Conservation (phyloP, 1,140 invertebrate species). For the Plectrocnemia conspersa region DNA sequence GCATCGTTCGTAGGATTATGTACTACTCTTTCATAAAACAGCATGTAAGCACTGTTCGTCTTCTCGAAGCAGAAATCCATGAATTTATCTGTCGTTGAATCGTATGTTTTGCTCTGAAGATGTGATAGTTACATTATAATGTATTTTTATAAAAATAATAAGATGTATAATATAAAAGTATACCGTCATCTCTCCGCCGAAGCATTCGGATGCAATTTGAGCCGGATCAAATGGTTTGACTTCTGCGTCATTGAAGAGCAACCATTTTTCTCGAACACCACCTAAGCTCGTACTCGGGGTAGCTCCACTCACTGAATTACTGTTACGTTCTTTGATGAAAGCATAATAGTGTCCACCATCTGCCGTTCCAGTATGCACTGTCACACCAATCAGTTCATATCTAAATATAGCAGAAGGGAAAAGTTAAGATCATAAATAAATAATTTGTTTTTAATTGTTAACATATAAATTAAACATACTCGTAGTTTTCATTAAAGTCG, state of each 20-base stretch:
- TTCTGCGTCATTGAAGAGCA: conserved; percentile 93
- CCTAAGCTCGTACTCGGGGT: conserved; percentile 27
- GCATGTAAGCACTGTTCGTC: conserved; percentile 95
- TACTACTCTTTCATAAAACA: conserved; percentile 83
- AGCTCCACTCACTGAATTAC: conserved; percentile 41
- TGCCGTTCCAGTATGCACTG: conserved; percentile 93
- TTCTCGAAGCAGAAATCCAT: conserved; percentile 97
- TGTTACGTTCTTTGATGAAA: conserved; percentile 83
- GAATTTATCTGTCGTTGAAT: conserved; percentile 92
- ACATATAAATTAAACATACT: conserved; percentile 37
- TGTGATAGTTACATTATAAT: too few species aligned
- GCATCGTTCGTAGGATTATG: conserved; percentile 44
- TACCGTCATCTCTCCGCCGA: conserved; percentile 94
- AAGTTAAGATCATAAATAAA: neutral
- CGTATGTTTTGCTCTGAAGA: conserved; percentile 92
- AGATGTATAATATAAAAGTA: conserved; percentile 35
- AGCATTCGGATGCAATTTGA: conserved; percentile 91
- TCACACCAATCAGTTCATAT: conserved; percentile 92
- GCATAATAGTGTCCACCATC: conserved; percentile 97
- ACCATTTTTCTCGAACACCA: conserved; percentile 77
- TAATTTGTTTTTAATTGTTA: neutral
- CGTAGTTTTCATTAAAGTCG: conserved; percentile 49
- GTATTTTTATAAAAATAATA: too few species aligned
- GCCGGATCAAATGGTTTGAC: conserved; percentile 93
- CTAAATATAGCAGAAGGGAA: conserved; percentile 59